Conservation (phyloP, 1,140 invertebrate genomes). For the Hypsibius dujardini region DNA sequence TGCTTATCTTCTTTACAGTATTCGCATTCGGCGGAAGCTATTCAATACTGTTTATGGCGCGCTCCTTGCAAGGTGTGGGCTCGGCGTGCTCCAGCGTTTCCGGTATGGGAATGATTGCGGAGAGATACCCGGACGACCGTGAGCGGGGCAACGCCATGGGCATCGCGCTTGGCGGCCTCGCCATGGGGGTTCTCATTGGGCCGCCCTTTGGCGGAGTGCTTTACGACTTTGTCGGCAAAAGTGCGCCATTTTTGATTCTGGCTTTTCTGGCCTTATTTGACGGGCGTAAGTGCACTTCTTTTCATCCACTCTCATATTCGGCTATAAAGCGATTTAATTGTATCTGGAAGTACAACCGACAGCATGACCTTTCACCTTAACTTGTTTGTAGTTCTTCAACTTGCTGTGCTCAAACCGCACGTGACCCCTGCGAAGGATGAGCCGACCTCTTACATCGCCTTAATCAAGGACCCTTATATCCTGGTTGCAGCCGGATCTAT, state of each 20-base stretch:
- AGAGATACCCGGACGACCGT: constrained; percentile 75
- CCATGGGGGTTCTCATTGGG: constrained; percentile 77
- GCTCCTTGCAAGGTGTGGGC: constrained; percentile 83
- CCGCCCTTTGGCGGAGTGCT: constrained; percentile 94
- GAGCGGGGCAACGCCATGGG: constrained; percentile 96
- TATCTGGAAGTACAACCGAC: too few relatives aligned
- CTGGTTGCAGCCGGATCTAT: constrained; percentile 66
- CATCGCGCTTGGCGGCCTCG: constrained; percentile 81
- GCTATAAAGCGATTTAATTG: too few relatives aligned
- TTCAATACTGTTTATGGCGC: constrained; percentile 68
- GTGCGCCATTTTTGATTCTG: constrained; percentile 81
- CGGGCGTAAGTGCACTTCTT: constrained; percentile 53
- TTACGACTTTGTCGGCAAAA: constrained; percentile 93
- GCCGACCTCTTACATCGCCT: constrained; percentile 67
- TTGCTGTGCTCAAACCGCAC: constrained; percentile 80
- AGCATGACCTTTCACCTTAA: too few relatives aligned
- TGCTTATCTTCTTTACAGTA: constrained; percentile 41
- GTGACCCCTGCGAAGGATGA: constrained; percentile 74
- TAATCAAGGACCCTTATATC: constrained; percentile 88
- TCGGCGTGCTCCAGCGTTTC: constrained; percentile 92
- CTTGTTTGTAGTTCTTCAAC: constrained; percentile 57
- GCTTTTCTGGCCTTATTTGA: constrained; percentile 77
- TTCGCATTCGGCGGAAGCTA: constrained; percentile 90
- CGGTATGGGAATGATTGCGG: constrained; percentile 94
- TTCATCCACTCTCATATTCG: too few relatives aligned